phyloP scores from a whole-genome alignment of 1,140 invertebrate species.

The Eubasilissa regina region DNA sequence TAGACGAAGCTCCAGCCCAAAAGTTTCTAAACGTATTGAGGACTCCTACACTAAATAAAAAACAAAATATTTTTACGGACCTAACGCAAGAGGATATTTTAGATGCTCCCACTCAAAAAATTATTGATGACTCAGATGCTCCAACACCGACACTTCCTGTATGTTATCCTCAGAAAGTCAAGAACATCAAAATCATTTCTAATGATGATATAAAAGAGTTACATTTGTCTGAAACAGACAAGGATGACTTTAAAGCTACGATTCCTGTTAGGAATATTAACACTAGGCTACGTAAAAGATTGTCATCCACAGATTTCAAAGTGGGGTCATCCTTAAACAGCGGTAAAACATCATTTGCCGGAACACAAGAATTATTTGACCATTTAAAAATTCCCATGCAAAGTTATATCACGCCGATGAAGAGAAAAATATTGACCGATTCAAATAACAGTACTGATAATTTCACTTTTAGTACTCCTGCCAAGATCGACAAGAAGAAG shows the following conservation, averaged over 20 bases:
- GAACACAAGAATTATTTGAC: not conserved
- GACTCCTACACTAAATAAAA: no score
- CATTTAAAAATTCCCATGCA: not conserved
- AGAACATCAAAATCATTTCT: no score
- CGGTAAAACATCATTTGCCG: not conserved
- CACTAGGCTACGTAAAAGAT: slow-evolving; percentile 9
- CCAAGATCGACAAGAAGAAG: slow-evolving; percentile 21
- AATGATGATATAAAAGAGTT: no score
- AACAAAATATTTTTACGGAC: no score
- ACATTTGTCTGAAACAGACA: not conserved
- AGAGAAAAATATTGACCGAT: slow-evolving; percentile 23
- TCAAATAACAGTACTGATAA: slow-evolving; percentile 5
- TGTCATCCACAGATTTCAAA: not conserved
- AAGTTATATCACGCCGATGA: slow-evolving; percentile 13
- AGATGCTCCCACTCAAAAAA: no score
- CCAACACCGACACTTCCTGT: no score
- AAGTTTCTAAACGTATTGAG: no score
- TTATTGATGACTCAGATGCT: no score
- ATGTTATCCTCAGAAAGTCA: no score
- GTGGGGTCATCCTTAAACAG: not conserved
- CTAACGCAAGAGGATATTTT: no score
- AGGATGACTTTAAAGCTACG: not conserved
- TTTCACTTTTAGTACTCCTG: slow-evolving; percentile 39
- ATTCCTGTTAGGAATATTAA: not conserved
- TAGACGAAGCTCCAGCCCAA: not conserved